Evolutionary conservation across 1,140 invertebrate genomes (phyloP).

Genomic region (Telenomus remus): DNA sequence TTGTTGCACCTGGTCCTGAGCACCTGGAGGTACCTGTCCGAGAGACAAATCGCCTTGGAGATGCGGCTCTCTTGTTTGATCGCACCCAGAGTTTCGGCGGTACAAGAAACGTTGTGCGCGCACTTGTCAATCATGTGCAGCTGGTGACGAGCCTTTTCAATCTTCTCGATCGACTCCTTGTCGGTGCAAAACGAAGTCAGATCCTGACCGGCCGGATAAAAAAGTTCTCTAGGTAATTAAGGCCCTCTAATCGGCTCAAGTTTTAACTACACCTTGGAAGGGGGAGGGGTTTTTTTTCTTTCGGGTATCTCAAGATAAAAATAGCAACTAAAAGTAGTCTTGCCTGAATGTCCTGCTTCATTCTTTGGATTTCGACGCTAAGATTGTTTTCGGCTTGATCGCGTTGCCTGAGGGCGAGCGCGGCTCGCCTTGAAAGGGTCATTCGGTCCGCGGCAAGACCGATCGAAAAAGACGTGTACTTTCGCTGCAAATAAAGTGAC

Average conservation of each 20-base stretch:
- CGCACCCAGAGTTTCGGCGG: conserved; percentile 70
- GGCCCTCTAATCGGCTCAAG: background rate
- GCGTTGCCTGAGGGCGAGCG: conserved; percentile 65
- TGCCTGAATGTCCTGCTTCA: conserved; percentile 70
- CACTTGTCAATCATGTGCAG: conserved; percentile 69
- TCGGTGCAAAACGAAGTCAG: conserved; percentile 69
- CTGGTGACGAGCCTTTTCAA: conserved; percentile 68
- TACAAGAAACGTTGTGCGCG: conserved; percentile 66
- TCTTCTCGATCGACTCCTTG: conserved; percentile 69
- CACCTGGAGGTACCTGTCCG: conserved; percentile 68
- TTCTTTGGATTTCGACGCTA: conserved; percentile 62
- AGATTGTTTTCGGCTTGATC: conserved; percentile 71
- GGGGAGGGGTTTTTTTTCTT: too few relatives aligned
- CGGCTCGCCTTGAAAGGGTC: conserved; percentile 64
- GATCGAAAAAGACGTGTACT: conserved; percentile 69
- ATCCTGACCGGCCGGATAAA: conserved; percentile 60
- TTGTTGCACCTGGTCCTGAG: conserved; percentile 68
- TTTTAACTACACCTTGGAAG: too few relatives aligned
- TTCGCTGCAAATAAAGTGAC: conserved; percentile 62
- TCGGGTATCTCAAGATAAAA: too few relatives aligned
- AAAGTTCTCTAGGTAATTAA: conserved; percentile 8
- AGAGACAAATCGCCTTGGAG: conserved; percentile 65
- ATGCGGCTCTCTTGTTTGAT: conserved; percentile 70
- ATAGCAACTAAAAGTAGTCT: conserved; percentile 31
- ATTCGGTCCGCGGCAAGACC: conserved; percentile 68